Percentiles rank a stretch among this genome's conserved stretches.
Evolutionary conservation across 2,888 invertebrate genomes (phyloP).

Genomic region (Ochropleura plecta): DNA sequence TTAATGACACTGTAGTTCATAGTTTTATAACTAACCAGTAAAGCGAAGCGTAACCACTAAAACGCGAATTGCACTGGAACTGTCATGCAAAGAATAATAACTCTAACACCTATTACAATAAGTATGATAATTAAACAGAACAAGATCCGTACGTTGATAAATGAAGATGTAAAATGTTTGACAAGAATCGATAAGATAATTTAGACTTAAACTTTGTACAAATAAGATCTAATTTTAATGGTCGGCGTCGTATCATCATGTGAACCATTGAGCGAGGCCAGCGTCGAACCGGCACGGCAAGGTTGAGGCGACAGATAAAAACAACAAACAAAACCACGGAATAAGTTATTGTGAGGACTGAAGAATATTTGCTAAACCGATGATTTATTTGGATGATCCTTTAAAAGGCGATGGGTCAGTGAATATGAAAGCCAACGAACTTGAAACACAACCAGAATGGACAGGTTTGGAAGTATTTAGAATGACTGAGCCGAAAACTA

Average conservation of each 20-base stretch:
- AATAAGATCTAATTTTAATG: slow-evolving; percentile 60
- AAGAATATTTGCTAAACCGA: slow-evolving; percentile 64
- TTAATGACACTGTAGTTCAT: slow-evolving; percentile 12
- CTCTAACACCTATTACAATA: slow-evolving; percentile 15
- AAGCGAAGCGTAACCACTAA: slow-evolving; percentile 45
- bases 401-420: slow-evolving; percentile 48
- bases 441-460: slow-evolving; percentile 20
- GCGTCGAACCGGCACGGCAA: slow-evolving; percentile 76
- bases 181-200: slow-evolving; percentile 44
- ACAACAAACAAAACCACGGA: slow-evolving; percentile 73
- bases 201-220: slow-evolving; percentile 53
- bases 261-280: slow-evolving; percentile 79
- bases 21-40: slow-evolving; percentile 34
- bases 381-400: slow-evolving; percentile 62
- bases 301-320: slow-evolving; percentile 83
- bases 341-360: slow-evolving; percentile 68
- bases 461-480: slow-evolving; percentile 18
- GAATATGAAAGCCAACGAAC: slow-evolving; percentile 58
- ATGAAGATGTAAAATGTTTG: slow-evolving; percentile 53
- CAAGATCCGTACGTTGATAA: slow-evolving; percentile 49
- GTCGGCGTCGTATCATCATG: slow-evolving; percentile 66
- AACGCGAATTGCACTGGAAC: slow-evolving; percentile 28
- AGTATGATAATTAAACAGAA: slow-evolving; percentile 41
- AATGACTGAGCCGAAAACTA: slow-evolving; percentile 22
- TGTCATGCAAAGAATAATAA: slow-evolving; percentile 40